phyloP scores from a whole-genome alignment of 2,888 invertebrate species.

The Drosophila prolongata region DNA sequence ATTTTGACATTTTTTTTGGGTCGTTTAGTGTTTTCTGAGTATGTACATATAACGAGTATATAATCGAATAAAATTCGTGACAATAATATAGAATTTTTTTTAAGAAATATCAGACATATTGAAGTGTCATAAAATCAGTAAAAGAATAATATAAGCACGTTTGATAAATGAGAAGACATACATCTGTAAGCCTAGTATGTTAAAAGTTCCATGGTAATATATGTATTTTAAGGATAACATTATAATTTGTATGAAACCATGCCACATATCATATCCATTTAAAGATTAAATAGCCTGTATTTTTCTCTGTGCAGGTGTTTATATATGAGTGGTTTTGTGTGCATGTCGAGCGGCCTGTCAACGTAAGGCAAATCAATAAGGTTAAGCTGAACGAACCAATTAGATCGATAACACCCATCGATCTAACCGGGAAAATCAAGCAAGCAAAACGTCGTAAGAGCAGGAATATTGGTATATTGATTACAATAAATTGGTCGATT shows the following conservation, averaged over 20 bases:
- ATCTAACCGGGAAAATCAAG: slow-evolving; percentile 15
- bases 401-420: slow-evolving; percentile 10
- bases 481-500: neutral
- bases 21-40: too few relatives aligned
- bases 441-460: slow-evolving; percentile 10
- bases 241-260: neutral
- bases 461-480: slow-evolving; percentile 1
- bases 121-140: too few relatives aligned
- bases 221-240: neutral
- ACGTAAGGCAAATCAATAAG: slow-evolving; percentile 48
- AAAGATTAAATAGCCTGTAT: neutral
- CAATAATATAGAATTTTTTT: too few relatives aligned
- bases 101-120: too few relatives aligned
- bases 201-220: neutral
- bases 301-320: neutral
- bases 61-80: too few relatives aligned
- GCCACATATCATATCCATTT: neutral
- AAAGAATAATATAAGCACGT: too few relatives aligned
- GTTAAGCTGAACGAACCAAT: slow-evolving; percentile 33
- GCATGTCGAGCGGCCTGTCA: slow-evolving; percentile 32
- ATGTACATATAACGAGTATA: too few relatives aligned
- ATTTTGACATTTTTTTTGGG: too few relatives aligned
- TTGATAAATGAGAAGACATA: too few relatives aligned
- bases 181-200: too few relatives aligned
- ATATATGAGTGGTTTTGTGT: neutral